phyloP scores from a whole-genome alignment of 2,888 invertebrate genomes.

The Sipha maydis region DNA sequence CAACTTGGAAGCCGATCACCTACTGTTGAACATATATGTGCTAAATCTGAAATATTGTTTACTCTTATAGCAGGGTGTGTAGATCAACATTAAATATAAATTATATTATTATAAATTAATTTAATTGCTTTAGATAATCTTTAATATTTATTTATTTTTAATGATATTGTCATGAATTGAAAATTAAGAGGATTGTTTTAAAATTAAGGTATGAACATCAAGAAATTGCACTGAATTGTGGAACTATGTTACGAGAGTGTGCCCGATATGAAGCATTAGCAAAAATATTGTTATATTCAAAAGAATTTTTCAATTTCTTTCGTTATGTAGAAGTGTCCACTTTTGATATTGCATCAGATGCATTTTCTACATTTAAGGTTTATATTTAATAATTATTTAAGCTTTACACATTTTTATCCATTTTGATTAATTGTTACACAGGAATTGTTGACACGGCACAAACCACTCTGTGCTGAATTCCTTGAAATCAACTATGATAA shows the following conservation, averaged over 20 bases:
- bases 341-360: slow-evolving; percentile 99
- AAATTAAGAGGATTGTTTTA: not conserved
- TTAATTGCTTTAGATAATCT: not conserved
- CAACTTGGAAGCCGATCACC: slow-evolving; percentile 98
- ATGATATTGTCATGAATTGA: not conserved
- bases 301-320: slow-evolving; percentile 99
- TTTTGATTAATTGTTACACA: slow-evolving; percentile 67
- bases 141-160: no score
- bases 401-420: not conserved
- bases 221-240: slow-evolving; percentile 98
- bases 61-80: slow-evolving; percentile 93
- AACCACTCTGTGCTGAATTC: slow-evolving; percentile 96
- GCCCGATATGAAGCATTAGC: slow-evolving; percentile 97
- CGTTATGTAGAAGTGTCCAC: slow-evolving; percentile 99
- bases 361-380: slow-evolving; percentile 99
- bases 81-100: not conserved
- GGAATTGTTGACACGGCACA: slow-evolving; percentile 94
- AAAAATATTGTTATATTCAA: slow-evolving; percentile 97
- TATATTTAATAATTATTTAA: slow-evolving; percentile 19
- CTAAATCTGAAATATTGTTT: slow-evolving; percentile 95
- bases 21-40: slow-evolving; percentile 98
- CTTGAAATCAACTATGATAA: slow-evolving; percentile 98
- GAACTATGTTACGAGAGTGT: slow-evolving; percentile 98
- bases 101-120: slow-evolving; percentile 65
- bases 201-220: slow-evolving; percentile 89